Percentiles rank a stretch among this genome's conserved stretches.
Conservation (phyloP, 2,888 invertebrate genomes). For the Eilema sororculum region DNA sequence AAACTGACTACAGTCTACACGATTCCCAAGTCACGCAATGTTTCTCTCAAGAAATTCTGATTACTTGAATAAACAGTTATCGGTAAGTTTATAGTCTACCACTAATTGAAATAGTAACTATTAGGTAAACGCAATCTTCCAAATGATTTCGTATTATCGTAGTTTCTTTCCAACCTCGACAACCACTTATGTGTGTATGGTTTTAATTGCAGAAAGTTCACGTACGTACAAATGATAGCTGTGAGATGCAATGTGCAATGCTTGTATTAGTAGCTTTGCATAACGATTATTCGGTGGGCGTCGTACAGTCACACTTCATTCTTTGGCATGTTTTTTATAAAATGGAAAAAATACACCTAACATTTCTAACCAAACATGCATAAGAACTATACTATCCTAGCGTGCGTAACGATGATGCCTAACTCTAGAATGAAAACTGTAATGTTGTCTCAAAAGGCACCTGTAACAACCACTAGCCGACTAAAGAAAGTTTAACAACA, state of each 20-base stretch:
- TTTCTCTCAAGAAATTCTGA: neutral
- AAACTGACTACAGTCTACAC: too few relatives aligned
- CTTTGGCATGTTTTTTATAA: too few relatives aligned
- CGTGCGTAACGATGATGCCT: neutral
- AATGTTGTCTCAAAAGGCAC: neutral
- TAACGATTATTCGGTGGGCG: too few relatives aligned
- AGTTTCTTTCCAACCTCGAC: too few relatives aligned
- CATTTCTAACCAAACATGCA: neutral
- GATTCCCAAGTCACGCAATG: too few relatives aligned
- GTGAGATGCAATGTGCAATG: too few relatives aligned
- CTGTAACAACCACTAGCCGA: neutral
- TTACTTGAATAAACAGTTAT: neutral
- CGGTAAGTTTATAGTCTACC: neutral
- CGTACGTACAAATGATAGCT: too few relatives aligned
- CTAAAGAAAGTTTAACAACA: neutral
- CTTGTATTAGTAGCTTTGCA: too few relatives aligned
- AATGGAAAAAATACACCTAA: too few relatives aligned
- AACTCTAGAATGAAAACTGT: neutral
- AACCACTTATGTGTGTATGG: too few relatives aligned
- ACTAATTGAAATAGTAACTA: neutral
- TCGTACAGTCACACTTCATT: neutral
- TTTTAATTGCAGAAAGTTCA: too few relatives aligned
- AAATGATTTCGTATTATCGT: too few relatives aligned
- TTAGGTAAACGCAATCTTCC: neutral
- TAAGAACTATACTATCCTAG: neutral